Conservation (phyloP, 2,888 invertebrate species). For the Zhuqinia jingwanae region DNA sequence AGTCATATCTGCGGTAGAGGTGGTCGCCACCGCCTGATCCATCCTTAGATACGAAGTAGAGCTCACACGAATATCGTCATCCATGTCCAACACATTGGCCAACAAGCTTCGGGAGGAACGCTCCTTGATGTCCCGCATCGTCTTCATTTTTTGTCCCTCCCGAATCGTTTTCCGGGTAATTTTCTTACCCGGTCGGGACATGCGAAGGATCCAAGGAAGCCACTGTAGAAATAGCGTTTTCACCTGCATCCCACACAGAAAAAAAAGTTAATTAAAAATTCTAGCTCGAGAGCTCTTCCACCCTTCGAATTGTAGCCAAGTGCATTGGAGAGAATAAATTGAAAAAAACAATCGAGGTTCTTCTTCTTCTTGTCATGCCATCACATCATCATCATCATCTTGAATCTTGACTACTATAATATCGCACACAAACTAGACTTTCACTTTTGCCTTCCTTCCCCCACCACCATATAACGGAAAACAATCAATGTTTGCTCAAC, state of each 20-base stretch:
- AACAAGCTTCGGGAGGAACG: conserved; percentile 95
- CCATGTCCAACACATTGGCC: conserved; percentile 97
- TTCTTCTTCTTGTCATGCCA: no score
- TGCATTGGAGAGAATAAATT: not conserved
- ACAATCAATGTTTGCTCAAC: not conserved
- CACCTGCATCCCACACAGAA: conserved; percentile 85
- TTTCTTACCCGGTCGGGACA: conserved; percentile 97
- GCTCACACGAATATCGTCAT: conserved; percentile 91
- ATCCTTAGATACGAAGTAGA: conserved; percentile 82
- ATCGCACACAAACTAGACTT: not conserved
- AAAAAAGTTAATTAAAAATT: not conserved
- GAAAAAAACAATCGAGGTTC: not conserved
- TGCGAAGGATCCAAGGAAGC: conserved; percentile 97
- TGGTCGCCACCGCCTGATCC: conserved; percentile 74
- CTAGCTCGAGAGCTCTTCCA: not conserved
- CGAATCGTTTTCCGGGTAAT: conserved; percentile 94
- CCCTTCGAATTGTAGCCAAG: not conserved
- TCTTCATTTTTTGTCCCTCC: conserved; percentile 95
- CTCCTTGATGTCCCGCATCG: conserved; percentile 92
- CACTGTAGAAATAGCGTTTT: conserved; percentile 97
- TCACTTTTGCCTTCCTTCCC: not conserved
- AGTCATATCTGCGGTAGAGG: conserved; percentile 79
- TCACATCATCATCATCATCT: not conserved
- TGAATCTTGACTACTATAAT: not conserved
- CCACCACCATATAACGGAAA: no score